Percentiles rank a stretch among this genome's conserved stretches.
phyloP scores from a whole-genome alignment of 2,888 invertebrate species.

The Drosophila ustulata region DNA sequence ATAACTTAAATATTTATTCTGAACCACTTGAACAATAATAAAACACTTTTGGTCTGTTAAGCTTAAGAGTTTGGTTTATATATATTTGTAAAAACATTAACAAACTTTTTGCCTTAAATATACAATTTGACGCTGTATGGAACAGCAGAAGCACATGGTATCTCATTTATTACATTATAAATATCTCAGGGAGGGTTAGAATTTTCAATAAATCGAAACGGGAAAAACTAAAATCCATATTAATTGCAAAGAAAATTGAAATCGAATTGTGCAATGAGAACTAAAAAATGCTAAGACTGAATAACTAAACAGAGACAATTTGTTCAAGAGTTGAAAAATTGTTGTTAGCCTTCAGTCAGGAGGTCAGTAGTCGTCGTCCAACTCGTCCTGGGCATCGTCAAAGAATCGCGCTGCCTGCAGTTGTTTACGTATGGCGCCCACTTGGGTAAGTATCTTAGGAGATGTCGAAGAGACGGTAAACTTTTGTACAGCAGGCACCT shows the following conservation, averaged over 20 bases:
- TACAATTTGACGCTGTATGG: constrained; percentile 46
- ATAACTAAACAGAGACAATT: constrained; percentile 35
- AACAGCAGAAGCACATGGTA: constrained; percentile 71
- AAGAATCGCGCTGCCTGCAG: constrained; percentile 88
- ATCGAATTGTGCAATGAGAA: constrained; percentile 19
- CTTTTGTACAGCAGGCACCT: constrained; percentile 88
- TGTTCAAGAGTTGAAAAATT: constrained; percentile 35
- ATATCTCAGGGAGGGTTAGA: constrained; percentile 42
- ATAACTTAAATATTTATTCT: neutral
- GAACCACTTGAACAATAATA: neutral
- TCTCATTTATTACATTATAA: constrained; percentile 39
- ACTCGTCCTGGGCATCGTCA: constrained; percentile 28
- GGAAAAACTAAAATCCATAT: constrained; percentile 15
- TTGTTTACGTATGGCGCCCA: constrained; percentile 89
- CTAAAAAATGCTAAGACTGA: constrained; percentile 1
- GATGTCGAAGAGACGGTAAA: constrained; percentile 78
- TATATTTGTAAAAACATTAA: constrained; percentile 63
- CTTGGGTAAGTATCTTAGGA: constrained; percentile 88
- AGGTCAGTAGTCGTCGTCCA: constrained; percentile 51
- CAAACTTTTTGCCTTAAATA: constrained; percentile 67
- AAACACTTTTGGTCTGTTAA: neutral
- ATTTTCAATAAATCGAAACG: constrained; percentile 18
- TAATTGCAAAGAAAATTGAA: constrained; percentile 14
- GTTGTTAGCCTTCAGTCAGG: constrained; percentile 26
- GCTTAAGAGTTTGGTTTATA: constrained; percentile 24